These are phyloP conservation scores for Oreochromis spilurus DNA, from an alignment of 2,113 vertebrate genomes.

Conservation along the genomic window DNA sequence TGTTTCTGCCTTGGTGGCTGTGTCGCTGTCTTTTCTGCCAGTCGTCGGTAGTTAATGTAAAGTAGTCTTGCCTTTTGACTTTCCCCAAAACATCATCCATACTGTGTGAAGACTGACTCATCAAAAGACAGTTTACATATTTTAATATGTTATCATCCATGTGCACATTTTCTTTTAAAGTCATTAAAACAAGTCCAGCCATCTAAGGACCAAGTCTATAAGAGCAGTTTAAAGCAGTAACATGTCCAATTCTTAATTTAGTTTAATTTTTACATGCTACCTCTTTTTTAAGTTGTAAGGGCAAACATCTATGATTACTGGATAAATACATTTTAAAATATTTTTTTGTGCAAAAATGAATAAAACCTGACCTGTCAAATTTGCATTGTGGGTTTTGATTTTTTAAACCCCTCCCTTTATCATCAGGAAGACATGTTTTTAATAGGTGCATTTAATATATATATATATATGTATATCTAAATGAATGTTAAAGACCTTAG, in stretches of 20 bases:
- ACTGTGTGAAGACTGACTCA: background rate
- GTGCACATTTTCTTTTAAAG: background rate
- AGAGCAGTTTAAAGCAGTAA: fast-evolving
- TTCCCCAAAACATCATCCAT: background rate
- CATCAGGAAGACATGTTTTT: background rate
- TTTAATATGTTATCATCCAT: background rate
- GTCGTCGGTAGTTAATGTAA: slow-evolving; percentile 29
- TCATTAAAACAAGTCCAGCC: background rate
- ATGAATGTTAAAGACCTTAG: background rate
- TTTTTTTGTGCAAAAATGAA: background rate
- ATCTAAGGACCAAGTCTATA: background rate
- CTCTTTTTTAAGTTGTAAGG: background rate
- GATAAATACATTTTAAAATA: background rate
- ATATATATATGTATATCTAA: background rate
- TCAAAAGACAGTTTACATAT: background rate
- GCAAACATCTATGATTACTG: background rate
- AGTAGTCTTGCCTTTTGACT: background rate
- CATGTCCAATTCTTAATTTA: background rate
- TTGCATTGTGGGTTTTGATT: background rate
- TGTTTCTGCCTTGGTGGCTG: slow-evolving; percentile 59
- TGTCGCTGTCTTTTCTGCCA: slow-evolving; percentile 74
- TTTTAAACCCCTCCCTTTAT: background rate
- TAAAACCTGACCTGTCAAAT: background rate
- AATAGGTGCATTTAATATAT: fast-evolving
- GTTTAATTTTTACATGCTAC: background rate